A percentile compares a stretch with the other conserved stretches of the same genome.
Evolutionary conservation across 1,140 invertebrate species (phyloP).

Genomic region (Heliconius hermathena): DNA sequence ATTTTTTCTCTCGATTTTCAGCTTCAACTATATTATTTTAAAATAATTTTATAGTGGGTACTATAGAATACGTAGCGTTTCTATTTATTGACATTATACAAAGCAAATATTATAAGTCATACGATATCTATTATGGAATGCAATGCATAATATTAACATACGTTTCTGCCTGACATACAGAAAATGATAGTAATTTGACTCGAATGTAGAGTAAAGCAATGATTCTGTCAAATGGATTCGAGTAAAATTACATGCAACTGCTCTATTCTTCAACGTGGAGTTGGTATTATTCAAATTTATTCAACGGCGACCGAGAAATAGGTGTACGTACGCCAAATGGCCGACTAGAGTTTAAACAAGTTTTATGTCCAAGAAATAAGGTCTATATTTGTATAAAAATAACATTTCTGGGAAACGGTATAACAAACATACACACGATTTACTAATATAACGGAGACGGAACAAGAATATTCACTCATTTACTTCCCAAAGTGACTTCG

Average conservation of each 20-base stretch:
- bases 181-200: slow-evolving; percentile 16
- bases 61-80: neutral
- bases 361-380: slow-evolving; percentile 12
- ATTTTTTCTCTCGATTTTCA: too few relatives aligned
- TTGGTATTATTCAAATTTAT: slow-evolving; percentile 36
- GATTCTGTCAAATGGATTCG: slow-evolving; percentile 26
- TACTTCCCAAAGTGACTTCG: neutral
- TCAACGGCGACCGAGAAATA: slow-evolving; percentile 30
- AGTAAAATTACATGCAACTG: slow-evolving; percentile 33
- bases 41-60: neutral
- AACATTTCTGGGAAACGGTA: neutral
- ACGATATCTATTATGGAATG: neutral
- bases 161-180: neutral
- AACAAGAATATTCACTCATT: slow-evolving; percentile 27
- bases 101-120: slow-evolving; percentile 7
- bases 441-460: slow-evolving; percentile 13
- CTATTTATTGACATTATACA: neutral
- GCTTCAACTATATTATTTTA: too few relatives aligned
- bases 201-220: slow-evolving; percentile 13
- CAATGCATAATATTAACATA: slow-evolving; percentile 15
- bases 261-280: slow-evolving; percentile 31
- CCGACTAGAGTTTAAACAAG: neutral
- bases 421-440: slow-evolving; percentile 23
- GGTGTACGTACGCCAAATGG: slow-evolving; percentile 19
- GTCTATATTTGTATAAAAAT: slow-evolving; percentile 13